Evolutionary conservation across 2,888 invertebrate genomes (phyloP).

Genomic region (Tetropium fuscum): DNA sequence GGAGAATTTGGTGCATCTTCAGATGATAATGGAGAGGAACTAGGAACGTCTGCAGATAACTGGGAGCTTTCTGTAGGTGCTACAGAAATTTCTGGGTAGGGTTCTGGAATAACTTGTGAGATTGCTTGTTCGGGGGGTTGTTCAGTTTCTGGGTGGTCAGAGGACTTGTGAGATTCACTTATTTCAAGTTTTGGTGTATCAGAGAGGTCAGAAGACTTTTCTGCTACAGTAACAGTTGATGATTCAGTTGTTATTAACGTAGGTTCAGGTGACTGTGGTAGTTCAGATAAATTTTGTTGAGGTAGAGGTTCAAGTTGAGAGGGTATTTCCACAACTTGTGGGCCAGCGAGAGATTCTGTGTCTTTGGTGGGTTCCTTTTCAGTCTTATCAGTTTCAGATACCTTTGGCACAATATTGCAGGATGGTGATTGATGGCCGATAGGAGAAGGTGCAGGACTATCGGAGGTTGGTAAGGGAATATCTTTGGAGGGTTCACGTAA

Average conservation of each 20-base stretch:
- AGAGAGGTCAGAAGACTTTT: conserved; percentile 27
- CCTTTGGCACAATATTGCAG: conserved; percentile 10
- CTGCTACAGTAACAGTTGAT: conserved; percentile 17
- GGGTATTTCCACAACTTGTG: neutral
- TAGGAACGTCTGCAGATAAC: neutral
- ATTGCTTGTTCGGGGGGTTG: conserved; percentile 12
- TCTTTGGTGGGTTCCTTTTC: conserved; percentile 17
- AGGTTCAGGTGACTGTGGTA: neutral
- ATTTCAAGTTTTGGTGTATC: conserved; percentile 12
- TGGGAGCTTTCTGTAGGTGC: neutral
- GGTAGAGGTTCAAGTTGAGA: conserved; percentile 9
- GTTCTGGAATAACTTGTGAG: neutral
- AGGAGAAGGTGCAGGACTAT: neutral
- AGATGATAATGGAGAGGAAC: neutral
- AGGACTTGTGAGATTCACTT: neutral
- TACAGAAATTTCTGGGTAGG: neutral
- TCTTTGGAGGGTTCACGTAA: conserved; percentile 1
- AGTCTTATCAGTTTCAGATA: conserved; percentile 17
- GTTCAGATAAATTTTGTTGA: neutral
- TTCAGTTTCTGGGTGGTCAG: conserved; percentile 14
- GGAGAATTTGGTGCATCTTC: conserved; percentile 6
- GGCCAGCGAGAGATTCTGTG: neutral
- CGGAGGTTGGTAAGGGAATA: neutral
- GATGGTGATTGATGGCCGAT: neutral
- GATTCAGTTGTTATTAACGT: conserved; percentile 24